A percentile compares a stretch with the other conserved stretches of the same genome.
phyloP scores from a whole-genome alignment of 2,888 invertebrate species.

The Metalampra italica region DNA sequence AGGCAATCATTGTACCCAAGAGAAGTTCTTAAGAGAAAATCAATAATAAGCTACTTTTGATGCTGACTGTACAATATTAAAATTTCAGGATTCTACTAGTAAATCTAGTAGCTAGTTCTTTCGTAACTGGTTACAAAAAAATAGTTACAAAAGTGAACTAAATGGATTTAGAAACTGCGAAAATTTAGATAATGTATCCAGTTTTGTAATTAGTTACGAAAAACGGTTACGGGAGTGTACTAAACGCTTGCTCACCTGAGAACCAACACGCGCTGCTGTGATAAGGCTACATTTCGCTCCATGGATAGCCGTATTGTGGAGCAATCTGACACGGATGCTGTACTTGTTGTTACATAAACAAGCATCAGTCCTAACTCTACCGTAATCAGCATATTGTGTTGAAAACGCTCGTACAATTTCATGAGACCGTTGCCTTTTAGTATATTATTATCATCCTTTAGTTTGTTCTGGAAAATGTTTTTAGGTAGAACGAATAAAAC shows the following conservation, averaged over 20 bases:
- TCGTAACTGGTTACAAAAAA: too few relatives aligned
- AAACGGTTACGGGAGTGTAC: too few relatives aligned
- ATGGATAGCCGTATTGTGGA: constrained; percentile 55
- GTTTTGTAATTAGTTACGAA: too few relatives aligned
- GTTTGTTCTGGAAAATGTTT: background rate
- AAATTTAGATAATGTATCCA: too few relatives aligned
- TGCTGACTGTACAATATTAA: too few relatives aligned
- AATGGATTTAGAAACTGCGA: too few relatives aligned
- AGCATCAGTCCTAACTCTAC: constrained; percentile 79
- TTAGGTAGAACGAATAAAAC: background rate
- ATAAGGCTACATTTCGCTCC: constrained; percentile 43
- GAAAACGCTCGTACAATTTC: constrained; percentile 42
- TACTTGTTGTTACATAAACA: constrained; percentile 78
- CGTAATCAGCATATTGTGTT: constrained; percentile 37
- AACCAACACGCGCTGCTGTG: constrained; percentile 39
- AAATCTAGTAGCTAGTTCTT: too few relatives aligned
- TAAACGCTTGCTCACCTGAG: constrained; percentile 36
- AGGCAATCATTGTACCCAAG: too few relatives aligned
- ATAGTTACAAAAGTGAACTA: too few relatives aligned
- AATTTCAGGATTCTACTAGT: too few relatives aligned
- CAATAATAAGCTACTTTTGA: too few relatives aligned
- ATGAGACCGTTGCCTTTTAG: constrained; percentile 7
- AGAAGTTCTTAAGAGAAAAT: too few relatives aligned
- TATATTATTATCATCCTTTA: background rate
- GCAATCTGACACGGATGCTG: constrained; percentile 77